Evolutionary conservation across 2,888 invertebrate genomes (phyloP).

Genomic region (Sphaeridia pumilis): DNA sequence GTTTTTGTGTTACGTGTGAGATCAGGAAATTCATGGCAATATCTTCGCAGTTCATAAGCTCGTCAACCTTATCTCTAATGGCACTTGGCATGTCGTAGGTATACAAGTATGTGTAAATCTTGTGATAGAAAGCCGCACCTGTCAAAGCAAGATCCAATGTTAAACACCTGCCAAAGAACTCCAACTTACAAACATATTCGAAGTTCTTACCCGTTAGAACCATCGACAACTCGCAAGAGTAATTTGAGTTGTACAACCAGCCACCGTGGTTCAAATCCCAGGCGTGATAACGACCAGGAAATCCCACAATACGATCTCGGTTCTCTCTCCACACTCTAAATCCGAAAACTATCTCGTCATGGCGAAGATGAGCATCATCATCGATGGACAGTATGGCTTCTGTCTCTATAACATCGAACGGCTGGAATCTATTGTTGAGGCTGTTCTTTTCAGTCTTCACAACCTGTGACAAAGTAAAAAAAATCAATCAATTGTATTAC

Average conservation of each 20-base stretch:
- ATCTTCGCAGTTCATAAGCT: constrained; percentile 98
- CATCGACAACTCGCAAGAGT: constrained; percentile 98
- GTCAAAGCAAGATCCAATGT: too few species aligned
- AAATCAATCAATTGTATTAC: too few species aligned
- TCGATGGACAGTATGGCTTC: constrained; percentile 96
- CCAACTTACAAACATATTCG: too few species aligned
- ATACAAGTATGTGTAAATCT: constrained; percentile 91
- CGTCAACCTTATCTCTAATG: constrained; percentile 91
- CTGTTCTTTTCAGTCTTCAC: constrained; percentile 85
- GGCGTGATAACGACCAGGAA: constrained; percentile 93
- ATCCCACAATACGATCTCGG: constrained; percentile 89
- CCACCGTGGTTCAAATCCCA: constrained; percentile 84
- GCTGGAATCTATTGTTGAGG: constrained; percentile 93
- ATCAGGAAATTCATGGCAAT: constrained; percentile 99
- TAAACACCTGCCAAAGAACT: too few species aligned
- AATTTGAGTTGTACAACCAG: constrained; percentile 97
- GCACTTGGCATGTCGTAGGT: constrained; percentile 86
- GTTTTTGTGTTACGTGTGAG: constrained; percentile 88
- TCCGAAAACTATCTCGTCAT: constrained; percentile 97
- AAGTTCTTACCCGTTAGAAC: constrained; percentile 74
- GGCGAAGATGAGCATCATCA: constrained; percentile 93
- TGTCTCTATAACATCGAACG: constrained; percentile 89
- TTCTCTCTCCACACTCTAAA: constrained; percentile 97
- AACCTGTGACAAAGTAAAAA: constrained; percentile 53
- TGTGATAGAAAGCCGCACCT: constrained; percentile 85